phyloP scores from a whole-genome alignment of 2,797 vertebrate genomes.

The Vultur gryphus region DNA sequence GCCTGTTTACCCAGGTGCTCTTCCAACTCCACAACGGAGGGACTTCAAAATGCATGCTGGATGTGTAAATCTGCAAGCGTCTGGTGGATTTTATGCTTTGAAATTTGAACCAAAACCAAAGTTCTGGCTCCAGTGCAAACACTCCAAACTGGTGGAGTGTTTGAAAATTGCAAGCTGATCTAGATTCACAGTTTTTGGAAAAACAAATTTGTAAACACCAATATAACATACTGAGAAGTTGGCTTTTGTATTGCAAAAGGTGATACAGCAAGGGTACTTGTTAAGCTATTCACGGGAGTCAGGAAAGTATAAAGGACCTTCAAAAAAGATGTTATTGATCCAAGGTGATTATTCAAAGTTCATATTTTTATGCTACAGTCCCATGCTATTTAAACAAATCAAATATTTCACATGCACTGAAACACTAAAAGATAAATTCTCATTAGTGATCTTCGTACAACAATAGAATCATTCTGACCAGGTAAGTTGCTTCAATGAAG shows the following conservation, averaged over 20 bases:
- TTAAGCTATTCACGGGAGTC: background rate
- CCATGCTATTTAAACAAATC: background rate
- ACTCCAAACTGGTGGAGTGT: background rate
- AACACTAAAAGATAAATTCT: background rate
- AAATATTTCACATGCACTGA: background rate
- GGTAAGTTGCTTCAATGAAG: background rate
- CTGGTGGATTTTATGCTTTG: background rate
- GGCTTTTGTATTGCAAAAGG: background rate
- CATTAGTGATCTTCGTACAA: background rate
- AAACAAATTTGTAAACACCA: background rate
- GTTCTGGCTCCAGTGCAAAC: background rate
- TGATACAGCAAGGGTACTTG: background rate
- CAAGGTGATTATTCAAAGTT: background rate
- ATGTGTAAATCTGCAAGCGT: too few species aligned
- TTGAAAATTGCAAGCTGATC: background rate
- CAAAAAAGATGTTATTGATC: background rate
- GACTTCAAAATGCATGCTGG: background rate
- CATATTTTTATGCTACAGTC: background rate
- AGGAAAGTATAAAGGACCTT: background rate
- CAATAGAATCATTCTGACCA: background rate
- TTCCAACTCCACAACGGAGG: background rate
- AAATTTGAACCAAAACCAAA: background rate
- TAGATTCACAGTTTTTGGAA: background rate
- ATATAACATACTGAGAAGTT: background rate
- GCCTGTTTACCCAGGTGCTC: background rate